These are phyloP conservation scores for Entelurus aequoreus DNA, from an alignment of 2,113 vertebrate species.

Conservation along the genomic window DNA sequence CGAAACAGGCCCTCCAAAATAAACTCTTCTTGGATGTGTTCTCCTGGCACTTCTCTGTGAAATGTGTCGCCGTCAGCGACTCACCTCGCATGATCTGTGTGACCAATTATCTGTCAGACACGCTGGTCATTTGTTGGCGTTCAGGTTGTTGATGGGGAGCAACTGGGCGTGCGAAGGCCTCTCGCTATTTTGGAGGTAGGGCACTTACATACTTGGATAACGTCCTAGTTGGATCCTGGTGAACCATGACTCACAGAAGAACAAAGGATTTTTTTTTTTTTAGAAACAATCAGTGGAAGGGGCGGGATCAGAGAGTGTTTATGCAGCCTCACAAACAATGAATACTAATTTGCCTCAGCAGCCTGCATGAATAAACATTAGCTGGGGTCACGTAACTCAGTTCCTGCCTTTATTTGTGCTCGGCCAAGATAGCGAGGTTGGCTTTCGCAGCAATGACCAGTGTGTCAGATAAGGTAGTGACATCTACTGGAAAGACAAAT, in stretches of 20 bases:
- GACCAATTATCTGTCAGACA: conserved; percentile 14
- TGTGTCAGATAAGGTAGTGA: background rate
- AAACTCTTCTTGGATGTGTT: background rate
- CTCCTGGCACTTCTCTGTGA: background rate
- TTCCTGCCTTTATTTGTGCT: conserved; percentile 22
- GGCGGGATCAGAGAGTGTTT: background rate
- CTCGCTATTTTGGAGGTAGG: conserved; percentile 26
- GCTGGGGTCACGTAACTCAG: conserved; percentile 38
- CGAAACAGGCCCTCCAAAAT: background rate
- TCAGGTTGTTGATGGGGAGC: conserved; percentile 16
- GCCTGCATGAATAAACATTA: conserved; percentile 61
- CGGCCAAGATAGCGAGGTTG: conserved; percentile 11
- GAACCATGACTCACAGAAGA: conserved; percentile 19
- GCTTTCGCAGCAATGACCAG: background rate
- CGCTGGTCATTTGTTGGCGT: conserved; percentile 19
- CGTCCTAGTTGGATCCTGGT: conserved; percentile 21
- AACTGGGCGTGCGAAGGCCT: conserved; percentile 34
- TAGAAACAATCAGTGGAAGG: conserved; percentile 42
- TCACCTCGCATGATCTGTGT: conserved; percentile 7
- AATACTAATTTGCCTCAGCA: conserved; percentile 50
- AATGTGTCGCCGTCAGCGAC: background rate
- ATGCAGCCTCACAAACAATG: conserved; percentile 45
- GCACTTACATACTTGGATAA: conserved; percentile 29
- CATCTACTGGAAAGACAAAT: background rate
- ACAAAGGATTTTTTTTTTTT: conserved; percentile 34